Evolutionary conservation across 2,888 invertebrate species (phyloP), one percentile per base, ranked within the genome.

Genomic region (Lordiphosa fenestrarum): DNA sequence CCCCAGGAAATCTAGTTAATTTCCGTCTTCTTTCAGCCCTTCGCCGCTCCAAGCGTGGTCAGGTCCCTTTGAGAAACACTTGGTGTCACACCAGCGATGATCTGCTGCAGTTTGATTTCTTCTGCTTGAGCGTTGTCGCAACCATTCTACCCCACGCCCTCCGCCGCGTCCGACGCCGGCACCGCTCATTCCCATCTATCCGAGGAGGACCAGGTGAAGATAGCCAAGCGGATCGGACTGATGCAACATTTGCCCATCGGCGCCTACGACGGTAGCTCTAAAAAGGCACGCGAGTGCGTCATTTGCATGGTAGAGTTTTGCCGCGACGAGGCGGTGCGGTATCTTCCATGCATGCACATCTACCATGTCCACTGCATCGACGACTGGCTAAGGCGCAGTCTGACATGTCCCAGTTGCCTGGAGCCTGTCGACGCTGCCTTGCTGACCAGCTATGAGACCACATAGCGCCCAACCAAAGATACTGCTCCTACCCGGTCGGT

Each of bases 251-350:
- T 97, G 63, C 96, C 96, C 0, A 94, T 94, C 65, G 95, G 95
- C n/a, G 91, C 92, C 37, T 96, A 94, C 87, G 95, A 95, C 88
- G 95, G 95, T 6, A 73, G 48, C 50, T 92, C 93, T 71, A 95
- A 95, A 87, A 95, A 95, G 86, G 93, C 93, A 89, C 91, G 93
- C 80, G 96, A 96, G 89, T 97, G 97, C 90, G 96, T 96, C 35
- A 97, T 97, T 84, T 97, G 97, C 88, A 97, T 97, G 96, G 93
- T 95, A 78, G 97, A 97, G 86, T 95, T 97, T 88, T 91, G 93
- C 68, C 92, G 94, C 33, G 95, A 95, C 39, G 89, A 89, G 62
- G 81, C 92, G 46, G 92, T 96, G 52, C 94, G 97, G 44, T 96
- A 94, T 90, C 91, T 97, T 76, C 96, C 96, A 2, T 97, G 97